Evolutionary conservation across 1,140 invertebrate species (phyloP).

Genomic region (Anadara kagoshimensis): DNA sequence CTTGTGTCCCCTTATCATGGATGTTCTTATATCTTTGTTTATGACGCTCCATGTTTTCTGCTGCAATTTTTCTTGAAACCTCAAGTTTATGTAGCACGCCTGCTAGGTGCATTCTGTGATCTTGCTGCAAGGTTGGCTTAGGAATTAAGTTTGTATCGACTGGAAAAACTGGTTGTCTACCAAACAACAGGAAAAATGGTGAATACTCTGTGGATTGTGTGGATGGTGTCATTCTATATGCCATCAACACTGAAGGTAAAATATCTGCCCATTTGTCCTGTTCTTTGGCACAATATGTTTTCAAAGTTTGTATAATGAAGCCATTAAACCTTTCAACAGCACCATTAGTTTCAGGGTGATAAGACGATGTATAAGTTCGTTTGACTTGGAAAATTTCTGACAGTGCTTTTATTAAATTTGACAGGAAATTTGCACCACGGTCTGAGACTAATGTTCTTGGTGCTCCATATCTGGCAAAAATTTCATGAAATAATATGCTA

Average conservation of each 20-base stretch:
- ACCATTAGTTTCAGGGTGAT: no score
- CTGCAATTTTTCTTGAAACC: neutral
- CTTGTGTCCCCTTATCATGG: neutral
- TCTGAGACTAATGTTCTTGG: constrained; percentile 33
- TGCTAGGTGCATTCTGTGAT: constrained; percentile 15
- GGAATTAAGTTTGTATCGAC: constrained; percentile 38
- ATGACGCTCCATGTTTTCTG: constrained; percentile 3
- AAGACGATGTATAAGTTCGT: constrained; percentile 12
- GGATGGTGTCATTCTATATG: constrained; percentile 19
- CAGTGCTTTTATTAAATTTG: constrained; percentile 28
- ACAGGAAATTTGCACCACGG: constrained; percentile 36
- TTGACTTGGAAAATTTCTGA: constrained; percentile 30
- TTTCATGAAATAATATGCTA: constrained; percentile 32
- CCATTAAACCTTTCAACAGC: neutral
- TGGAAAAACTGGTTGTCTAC: constrained; percentile 35
- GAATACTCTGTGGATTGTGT: constrained; percentile 34
- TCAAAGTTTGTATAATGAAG: constrained; percentile 1
- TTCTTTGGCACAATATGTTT: neutral
- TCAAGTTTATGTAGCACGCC: constrained; percentile 1
- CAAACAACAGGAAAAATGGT: constrained; percentile 43
- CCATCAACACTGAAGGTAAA: constrained; percentile 20
- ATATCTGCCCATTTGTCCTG: neutral
- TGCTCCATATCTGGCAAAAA: constrained; percentile 41
- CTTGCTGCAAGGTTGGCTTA: constrained; percentile 27
- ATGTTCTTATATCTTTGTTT: neutral